Evolutionary conservation across 2,113 vertebrate genomes (phyloP), one percentile per base, ranked within the genome.

Genomic region (Laterallus jamaicensis): DNA sequence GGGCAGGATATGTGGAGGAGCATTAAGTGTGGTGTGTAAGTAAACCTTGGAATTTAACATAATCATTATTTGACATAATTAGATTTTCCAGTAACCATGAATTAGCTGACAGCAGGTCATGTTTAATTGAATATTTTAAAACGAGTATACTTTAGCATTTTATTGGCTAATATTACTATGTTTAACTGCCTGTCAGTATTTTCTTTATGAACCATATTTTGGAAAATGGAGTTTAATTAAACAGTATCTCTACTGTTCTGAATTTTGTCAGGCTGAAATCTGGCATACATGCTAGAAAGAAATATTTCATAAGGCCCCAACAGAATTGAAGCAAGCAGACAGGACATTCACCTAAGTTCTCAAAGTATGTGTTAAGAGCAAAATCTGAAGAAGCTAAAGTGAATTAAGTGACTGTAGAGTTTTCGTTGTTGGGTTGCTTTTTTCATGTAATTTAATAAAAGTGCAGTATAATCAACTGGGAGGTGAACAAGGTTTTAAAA

Each of bases 31-130:
- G 52, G 8, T 10, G 40, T 66, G 58, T 28, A 74, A 91, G 68
- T 58, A 84, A 89, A 70, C 55, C 44, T 90, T 77, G 5, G 42
- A 92, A 74, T 88, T 92, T 67, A 90, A 86, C 77, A 78, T 40
- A 64, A 84, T 56, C 15, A 69, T 93, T 92, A 92, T 75, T 84
- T 95, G 86, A 68, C 40, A 69, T 87, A 94, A 93, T 93, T 82
- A 92, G 69, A 91, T 92, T 95, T 96, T 81, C 63, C 81, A 79
- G 88, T 88, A 91, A 95, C 50, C 29, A 32, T 63, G 62, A 94
- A 94, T 92, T 94, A 94, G 85, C 35, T 86, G 84, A 79, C 80
- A 95, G 86, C 12, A 87, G 90, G 74, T 93, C 83, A 95, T 69
- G 60, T 90, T 95, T 94, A 92, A 88, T 0, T 64, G 35, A 94